Base-by-base conservation (phyloP, 2,888 invertebrate species). In the Drosophila paranaensis region DNA sequence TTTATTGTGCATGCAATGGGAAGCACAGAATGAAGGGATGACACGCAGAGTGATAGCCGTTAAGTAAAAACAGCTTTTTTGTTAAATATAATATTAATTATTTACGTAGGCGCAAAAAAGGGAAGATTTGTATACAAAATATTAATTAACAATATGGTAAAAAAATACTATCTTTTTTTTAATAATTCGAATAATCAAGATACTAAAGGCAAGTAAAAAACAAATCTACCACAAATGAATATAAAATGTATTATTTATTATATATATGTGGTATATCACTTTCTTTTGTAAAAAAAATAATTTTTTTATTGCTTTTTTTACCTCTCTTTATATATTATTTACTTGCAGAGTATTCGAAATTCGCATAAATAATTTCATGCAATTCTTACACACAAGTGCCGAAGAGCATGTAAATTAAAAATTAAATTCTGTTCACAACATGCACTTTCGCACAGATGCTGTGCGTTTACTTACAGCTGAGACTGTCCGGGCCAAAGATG, bases 361-460 rank as follows among this genome's bases (percentile, higher is more conserved):
- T 58, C 45, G 64, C 1, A 16, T 40, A 27, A n/a, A 11, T 1
- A 3, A n/a, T 5, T 11, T 6, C 16, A 3, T 0, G 0, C 6
- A 9, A 30, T 40, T 20, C 14, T 3, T 3, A 27, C 33, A 56
- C 53, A 40, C 40, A 51, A 54, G 45, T 51, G 61, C 16, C 66
- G 80, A 76, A 66, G 54, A 65, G 71, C 60, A 58, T 80, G 87
- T 75, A 77, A 74, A 84, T 89, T 78, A 84, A 87, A 84, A 78
- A 89, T 89, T 74, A 66, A 89, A 89, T 73, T 89, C 75, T 75
- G 77, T 81, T 78, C 73, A 63, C 73, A 89, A 83, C 84, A 80
- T 77, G 69, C 77, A 74, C 39, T 74, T 79, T 73, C 70, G 89
- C 63, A 27, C 76, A 82, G 60, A 69, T 72, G 78, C 67, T 68